Conservation (phyloP, 2,888 invertebrate genomes). For the Phyllotreta striolata region DNA sequence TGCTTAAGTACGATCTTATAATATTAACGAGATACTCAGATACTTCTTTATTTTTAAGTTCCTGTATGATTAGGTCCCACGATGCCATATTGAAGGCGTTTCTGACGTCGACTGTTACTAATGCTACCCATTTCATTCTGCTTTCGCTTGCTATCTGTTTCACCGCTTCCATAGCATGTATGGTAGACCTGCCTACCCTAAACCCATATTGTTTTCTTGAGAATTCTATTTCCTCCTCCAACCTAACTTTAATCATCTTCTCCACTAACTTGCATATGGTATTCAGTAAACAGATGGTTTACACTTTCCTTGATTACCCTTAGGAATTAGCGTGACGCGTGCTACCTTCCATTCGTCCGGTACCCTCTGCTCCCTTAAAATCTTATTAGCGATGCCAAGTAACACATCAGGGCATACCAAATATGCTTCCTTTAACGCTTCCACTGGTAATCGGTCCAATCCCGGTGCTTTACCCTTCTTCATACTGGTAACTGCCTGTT, state of each 20-base stretch:
- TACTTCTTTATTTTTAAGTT: constrained; percentile 12
- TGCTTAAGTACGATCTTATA: constrained; percentile 20
- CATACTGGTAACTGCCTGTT: not conserved
- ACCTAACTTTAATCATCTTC: constrained; percentile 22
- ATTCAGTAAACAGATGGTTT: constrained; percentile 36
- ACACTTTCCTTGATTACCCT: not conserved
- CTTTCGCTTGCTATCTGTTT: not conserved
- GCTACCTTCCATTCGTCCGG: constrained; percentile 36
- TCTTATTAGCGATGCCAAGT: not conserved
- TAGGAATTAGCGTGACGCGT: constrained; percentile 21
- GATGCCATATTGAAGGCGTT: constrained; percentile 39
- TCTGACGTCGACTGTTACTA: constrained; percentile 29
- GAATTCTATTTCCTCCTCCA: constrained; percentile 3
- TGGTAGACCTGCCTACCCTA: constrained; percentile 7
- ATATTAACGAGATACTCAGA: not conserved
- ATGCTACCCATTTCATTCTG: not conserved
- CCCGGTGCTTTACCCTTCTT: no score
- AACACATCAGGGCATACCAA: not conserved
- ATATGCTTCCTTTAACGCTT: no score
- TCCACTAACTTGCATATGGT: constrained; percentile 29
- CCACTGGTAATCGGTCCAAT: no score
- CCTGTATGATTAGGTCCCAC: constrained; percentile 28
- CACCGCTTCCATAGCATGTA: constrained; percentile 1
- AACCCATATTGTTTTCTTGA: constrained; percentile 17
- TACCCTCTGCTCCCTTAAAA: constrained; percentile 16